Evolutionary conservation across 2,797 vertebrate genomes (phyloP).

Genomic region (Enteromius radiatus): DNA sequence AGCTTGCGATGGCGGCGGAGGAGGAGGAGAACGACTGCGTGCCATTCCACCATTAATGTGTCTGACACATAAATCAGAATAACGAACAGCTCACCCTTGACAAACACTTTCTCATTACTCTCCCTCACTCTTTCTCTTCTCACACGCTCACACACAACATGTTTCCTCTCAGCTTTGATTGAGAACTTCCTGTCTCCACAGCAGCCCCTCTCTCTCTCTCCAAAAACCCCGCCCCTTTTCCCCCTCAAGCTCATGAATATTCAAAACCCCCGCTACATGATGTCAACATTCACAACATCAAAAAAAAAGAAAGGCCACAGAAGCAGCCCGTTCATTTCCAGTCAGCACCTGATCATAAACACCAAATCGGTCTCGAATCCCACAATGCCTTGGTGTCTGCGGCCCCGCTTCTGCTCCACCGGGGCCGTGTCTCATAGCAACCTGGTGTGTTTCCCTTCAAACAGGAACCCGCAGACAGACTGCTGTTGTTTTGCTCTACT

Average conservation of each 20-base stretch:
- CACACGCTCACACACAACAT: slow-evolving; percentile 33
- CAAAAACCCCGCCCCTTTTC: background rate
- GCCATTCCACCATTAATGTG: slow-evolving; percentile 61
- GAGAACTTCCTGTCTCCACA: slow-evolving; percentile 60
- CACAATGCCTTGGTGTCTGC: slow-evolving; percentile 23
- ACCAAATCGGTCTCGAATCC: slow-evolving; percentile 39
- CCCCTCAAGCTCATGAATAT: slow-evolving; percentile 49
- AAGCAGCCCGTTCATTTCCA: slow-evolving; percentile 31
- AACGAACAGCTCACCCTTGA: slow-evolving; percentile 59
- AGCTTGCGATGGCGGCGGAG: slow-evolving; percentile 8
- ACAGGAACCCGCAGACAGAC: slow-evolving; percentile 59
- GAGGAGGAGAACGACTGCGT: slow-evolving; percentile 47
- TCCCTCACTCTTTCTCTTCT: slow-evolving; percentile 44
- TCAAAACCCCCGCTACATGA: slow-evolving; percentile 26
- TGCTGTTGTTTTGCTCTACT: slow-evolving; percentile 50
- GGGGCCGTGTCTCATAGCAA: slow-evolving; percentile 54
- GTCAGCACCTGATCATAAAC: slow-evolving; percentile 41
- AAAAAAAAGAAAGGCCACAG: background rate
- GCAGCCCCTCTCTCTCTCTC: background rate
- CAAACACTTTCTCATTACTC: slow-evolving; percentile 61
- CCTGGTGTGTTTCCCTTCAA: slow-evolving; percentile 56
- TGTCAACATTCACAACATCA: slow-evolving; percentile 46
- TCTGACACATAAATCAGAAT: slow-evolving; percentile 62
- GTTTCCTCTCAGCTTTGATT: slow-evolving; percentile 60
- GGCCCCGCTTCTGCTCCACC: slow-evolving; percentile 11